Base-by-base conservation (phyloP, 1,140 invertebrate genomes). In the Holotrichia oblita region DNA sequence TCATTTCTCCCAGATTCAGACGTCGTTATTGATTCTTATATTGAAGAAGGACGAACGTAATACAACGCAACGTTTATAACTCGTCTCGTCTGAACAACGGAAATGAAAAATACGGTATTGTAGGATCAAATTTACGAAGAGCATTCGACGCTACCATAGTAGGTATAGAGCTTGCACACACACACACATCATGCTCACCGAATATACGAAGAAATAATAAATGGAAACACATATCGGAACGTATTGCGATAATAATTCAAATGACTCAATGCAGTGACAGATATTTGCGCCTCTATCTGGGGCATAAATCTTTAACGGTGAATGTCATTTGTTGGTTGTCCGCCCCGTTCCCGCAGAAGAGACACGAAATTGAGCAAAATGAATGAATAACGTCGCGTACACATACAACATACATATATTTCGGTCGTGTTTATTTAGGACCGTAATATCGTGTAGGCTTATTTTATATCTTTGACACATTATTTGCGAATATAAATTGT, bases 221-320 rank as follows among this genome's bases (percentile, higher is more conserved):
- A 55, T 55, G 48, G 48, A n/a, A 55, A 55, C 48, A 55, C 48
- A 55, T 55, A 55, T 55, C 14, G 14, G 17, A 55, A 55, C 48
- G 48, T 55, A 55, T n/a, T 55, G 48, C 14, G 48, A 55, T 55
- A 55, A 55, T 55, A 55, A 55, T 17, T 55, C 48, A 55, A 55
- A 55, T 17, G 48, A 55, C 48, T 55, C 48, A 55, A 55, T 55
- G 14, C 14, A 55, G 48, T 55, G 48, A 55, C 48, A 55, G 17
- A 55, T 55, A 55, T 17, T n/a, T 55, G n/a, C 48, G 48, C 48
- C 48, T 55, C 48, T n/a, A 55, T 55, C 48, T 14, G 14, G 48
- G 17, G n/a, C n/a, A 55, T 55, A 55, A 55, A 55, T 55, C 48
- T 14, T 55, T 55, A 17, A 17, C 48, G 48, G 14, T 17, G 48